These are phyloP conservation scores for Drosophila nikananu DNA, from an alignment of 1,140 invertebrate genomes.

Conservation along the genomic window DNA sequence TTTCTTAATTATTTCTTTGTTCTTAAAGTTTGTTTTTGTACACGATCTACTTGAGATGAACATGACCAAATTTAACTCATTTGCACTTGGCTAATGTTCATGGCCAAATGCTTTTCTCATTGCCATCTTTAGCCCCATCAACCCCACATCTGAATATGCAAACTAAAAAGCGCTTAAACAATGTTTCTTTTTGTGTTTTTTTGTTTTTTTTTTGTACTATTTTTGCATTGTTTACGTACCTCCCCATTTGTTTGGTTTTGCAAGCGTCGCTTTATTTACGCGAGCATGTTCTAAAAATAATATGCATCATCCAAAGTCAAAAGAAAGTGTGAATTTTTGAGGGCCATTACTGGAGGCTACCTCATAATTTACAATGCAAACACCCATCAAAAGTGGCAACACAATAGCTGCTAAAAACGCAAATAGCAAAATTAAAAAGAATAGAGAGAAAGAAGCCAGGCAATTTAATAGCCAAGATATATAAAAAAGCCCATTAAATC, in stretches of 20 bases:
- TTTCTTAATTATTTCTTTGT: not conserved
- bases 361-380: constrained; percentile 71
- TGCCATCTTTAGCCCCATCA: constrained; percentile 43
- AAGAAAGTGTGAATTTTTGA: constrained; percentile 77
- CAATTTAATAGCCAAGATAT: constrained; percentile 37
- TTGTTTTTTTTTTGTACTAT: constrained; percentile 25
- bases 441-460: constrained; percentile 13
- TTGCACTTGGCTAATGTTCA: constrained; percentile 62
- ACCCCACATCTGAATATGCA: constrained; percentile 7
- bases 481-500: constrained; percentile 55
- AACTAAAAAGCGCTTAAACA: constrained; percentile 50
- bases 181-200: constrained; percentile 30
- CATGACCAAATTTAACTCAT: constrained; percentile 27
- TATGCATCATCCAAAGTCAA: constrained; percentile 44
- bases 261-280: constrained; percentile 53
- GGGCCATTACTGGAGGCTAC: constrained; percentile 66
- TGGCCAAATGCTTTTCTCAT: constrained; percentile 49
- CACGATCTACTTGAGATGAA: constrained; percentile 25
- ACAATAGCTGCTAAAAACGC: constrained; percentile 21
- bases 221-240: constrained; percentile 49
- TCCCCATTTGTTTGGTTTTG: constrained; percentile 47
- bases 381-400: constrained; percentile 22
- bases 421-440: constrained; percentile 35
- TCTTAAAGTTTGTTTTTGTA: not conserved
- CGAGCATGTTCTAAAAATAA: constrained; percentile 63